phyloP scores from a whole-genome alignment of 2,888 invertebrate genomes.

The Brachyopa scutellaris region DNA sequence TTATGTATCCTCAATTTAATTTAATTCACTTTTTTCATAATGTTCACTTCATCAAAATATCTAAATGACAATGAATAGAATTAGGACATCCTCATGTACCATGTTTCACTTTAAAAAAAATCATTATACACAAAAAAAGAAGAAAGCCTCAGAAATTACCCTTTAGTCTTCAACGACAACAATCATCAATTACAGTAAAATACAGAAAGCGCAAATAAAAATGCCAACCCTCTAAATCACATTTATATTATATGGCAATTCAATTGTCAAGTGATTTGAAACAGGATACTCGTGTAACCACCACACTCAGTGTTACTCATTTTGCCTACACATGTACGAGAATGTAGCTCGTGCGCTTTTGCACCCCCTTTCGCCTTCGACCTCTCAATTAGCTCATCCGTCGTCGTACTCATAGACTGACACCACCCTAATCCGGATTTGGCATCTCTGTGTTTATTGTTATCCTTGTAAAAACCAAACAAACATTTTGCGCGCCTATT shows the following conservation, averaged over 20 bases:
- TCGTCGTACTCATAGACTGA: constrained; percentile 9
- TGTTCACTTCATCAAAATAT: neutral
- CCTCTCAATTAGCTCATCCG: constrained; percentile 70
- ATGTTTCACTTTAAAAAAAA: too few species aligned
- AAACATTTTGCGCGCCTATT: constrained; percentile 73
- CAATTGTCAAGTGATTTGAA: constrained; percentile 80
- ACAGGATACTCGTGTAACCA: constrained; percentile 82
- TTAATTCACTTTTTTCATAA: neutral
- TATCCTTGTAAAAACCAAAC: constrained; percentile 66
- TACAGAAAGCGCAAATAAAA: constrained; percentile 51
- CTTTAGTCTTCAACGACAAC: constrained; percentile 63
- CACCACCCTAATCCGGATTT: constrained; percentile 45
- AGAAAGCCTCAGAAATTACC: constrained; percentile 65
- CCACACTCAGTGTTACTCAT: constrained; percentile 68
- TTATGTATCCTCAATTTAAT: too few species aligned
- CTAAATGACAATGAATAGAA: neutral
- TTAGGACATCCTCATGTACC: neutral
- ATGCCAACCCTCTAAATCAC: constrained; percentile 64
- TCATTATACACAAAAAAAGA: too few species aligned
- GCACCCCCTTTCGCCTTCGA: constrained; percentile 19
- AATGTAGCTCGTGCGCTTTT: constrained; percentile 36
- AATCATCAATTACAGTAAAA: constrained; percentile 64
- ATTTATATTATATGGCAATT: constrained; percentile 69
- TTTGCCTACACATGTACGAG: constrained; percentile 52
- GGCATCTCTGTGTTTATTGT: constrained; percentile 56